Conservation (phyloP, 2,888 invertebrate species). For the Ariolimax columbianus region DNA sequence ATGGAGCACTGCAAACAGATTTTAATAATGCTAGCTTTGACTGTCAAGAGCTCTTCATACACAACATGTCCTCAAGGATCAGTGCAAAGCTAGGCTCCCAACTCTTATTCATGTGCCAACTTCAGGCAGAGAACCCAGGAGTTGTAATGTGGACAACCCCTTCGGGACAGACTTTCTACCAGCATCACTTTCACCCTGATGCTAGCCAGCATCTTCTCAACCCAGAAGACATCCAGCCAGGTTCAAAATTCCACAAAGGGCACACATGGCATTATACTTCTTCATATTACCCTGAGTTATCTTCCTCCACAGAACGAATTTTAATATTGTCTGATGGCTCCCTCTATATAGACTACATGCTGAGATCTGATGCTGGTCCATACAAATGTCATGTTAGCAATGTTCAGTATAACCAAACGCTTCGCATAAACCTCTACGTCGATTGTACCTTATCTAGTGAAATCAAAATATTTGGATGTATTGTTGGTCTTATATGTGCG, state of each 20-base stretch:
- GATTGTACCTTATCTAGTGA: slow-evolving; percentile 91
- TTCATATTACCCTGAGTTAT: slow-evolving; percentile 61
- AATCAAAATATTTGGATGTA: slow-evolving; percentile 89
- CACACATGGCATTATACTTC: slow-evolving; percentile 68
- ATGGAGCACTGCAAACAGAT: not conserved
- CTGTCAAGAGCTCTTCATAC: slow-evolving; percentile 46
- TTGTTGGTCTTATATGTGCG: slow-evolving; percentile 89
- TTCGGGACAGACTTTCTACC: slow-evolving; percentile 59
- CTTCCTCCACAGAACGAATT: slow-evolving; percentile 80
- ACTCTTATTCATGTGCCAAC: slow-evolving; percentile 88
- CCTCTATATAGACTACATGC: slow-evolving; percentile 85
- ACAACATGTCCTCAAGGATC: slow-evolving; percentile 41
- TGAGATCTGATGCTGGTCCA: slow-evolving; percentile 85
- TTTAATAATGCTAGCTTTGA: slow-evolving; percentile 9
- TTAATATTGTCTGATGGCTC: slow-evolving; percentile 88
- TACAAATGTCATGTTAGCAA: slow-evolving; percentile 93
- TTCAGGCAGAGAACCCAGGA: slow-evolving; percentile 84
- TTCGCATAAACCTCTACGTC: slow-evolving; percentile 83
- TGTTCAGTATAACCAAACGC: slow-evolving; percentile 88
- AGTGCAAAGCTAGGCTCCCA: slow-evolving; percentile 79
- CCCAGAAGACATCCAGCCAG: slow-evolving; percentile 52
- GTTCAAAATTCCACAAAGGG: slow-evolving; percentile 59
- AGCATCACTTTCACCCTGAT: slow-evolving; percentile 63
- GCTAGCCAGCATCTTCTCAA: slow-evolving; percentile 59
- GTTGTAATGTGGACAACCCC: slow-evolving; percentile 88